Evolutionary conservation across 2,797 vertebrate genomes (phyloP).

Genomic region (Fistularia commersonii): DNA sequence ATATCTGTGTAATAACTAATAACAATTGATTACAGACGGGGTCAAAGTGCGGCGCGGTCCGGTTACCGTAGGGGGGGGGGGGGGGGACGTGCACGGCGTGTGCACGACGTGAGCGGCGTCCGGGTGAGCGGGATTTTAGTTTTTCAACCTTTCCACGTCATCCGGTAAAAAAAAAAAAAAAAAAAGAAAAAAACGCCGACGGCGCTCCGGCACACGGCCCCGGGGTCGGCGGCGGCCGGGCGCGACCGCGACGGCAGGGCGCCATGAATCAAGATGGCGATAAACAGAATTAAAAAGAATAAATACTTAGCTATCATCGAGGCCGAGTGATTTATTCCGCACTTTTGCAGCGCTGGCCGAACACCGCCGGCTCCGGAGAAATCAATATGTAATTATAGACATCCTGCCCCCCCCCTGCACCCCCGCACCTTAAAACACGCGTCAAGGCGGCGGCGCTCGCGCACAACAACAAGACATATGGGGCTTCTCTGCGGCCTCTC

Average conservation of each 20-base stretch:
- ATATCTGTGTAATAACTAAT: too few species aligned
- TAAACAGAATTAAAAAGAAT: conserved; percentile 77
- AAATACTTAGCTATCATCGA: conserved; percentile 76
- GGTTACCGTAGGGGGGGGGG: too few species aligned
- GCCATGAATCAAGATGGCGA: conserved; percentile 75
- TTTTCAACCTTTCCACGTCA: too few species aligned
- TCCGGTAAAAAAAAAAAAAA: too few species aligned
- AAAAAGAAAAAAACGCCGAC: too few species aligned
- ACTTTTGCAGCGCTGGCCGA: conserved; percentile 63
- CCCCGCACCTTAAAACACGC: conserved; percentile 70
- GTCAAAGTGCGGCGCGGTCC: too few species aligned
- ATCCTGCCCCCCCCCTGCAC: conserved; percentile 70
- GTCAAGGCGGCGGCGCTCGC: conserved; percentile 62
- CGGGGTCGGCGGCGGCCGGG: conserved; percentile 37
- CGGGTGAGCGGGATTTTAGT: too few species aligned
- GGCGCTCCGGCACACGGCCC: too few species aligned
- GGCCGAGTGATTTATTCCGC: conserved; percentile 72
- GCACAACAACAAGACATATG: conserved; percentile 46
- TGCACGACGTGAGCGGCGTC: too few species aligned
- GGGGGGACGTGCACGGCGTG: too few species aligned
- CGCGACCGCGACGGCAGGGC: conserved; percentile 42
- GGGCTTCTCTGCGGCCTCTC: conserved; percentile 28
- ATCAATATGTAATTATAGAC: conserved; percentile 83
- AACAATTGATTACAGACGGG: too few species aligned
- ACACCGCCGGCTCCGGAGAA: conserved; percentile 65